phyloP scores from a whole-genome alignment of 2,113 vertebrate genomes.

The Spheniscus mendiculus region DNA sequence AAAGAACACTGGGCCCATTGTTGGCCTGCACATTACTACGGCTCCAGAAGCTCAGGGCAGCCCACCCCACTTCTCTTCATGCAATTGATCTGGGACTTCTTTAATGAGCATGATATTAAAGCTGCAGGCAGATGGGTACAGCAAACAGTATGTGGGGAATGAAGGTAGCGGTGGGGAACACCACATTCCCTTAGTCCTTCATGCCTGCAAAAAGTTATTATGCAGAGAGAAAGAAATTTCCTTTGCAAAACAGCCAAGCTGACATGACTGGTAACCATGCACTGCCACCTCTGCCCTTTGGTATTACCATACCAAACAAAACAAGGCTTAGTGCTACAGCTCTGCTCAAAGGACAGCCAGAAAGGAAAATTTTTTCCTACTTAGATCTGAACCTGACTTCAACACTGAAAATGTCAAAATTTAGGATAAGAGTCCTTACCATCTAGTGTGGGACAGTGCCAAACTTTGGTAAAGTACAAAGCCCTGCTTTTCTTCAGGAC shows the following conservation, averaged over 20 bases:
- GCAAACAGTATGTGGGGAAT: neutral
- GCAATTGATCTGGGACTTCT: neutral
- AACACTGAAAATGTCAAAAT: neutral
- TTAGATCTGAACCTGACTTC: neutral
- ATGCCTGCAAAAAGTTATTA: neutral
- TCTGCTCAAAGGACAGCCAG: neutral
- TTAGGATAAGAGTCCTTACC: neutral
- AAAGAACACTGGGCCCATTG: slow-evolving; percentile 35
- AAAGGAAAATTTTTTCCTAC: neutral
- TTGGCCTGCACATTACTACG: neutral
- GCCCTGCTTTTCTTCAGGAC: neutral
- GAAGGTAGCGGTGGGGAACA: neutral
- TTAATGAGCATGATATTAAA: neutral
- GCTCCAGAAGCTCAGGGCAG: neutral
- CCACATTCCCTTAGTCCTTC: neutral
- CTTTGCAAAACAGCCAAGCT: neutral
- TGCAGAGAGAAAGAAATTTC: neutral
- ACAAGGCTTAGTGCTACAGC: neutral
- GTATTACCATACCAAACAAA: neutral
- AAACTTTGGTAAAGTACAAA: neutral
- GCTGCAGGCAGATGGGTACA: neutral
- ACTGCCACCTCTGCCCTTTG: neutral
- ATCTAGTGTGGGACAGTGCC: neutral
- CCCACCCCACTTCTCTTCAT: neutral
- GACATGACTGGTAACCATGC: neutral